Conservation (phyloP, 1,140 invertebrate genomes). For the Riptortus pedestris region DNA sequence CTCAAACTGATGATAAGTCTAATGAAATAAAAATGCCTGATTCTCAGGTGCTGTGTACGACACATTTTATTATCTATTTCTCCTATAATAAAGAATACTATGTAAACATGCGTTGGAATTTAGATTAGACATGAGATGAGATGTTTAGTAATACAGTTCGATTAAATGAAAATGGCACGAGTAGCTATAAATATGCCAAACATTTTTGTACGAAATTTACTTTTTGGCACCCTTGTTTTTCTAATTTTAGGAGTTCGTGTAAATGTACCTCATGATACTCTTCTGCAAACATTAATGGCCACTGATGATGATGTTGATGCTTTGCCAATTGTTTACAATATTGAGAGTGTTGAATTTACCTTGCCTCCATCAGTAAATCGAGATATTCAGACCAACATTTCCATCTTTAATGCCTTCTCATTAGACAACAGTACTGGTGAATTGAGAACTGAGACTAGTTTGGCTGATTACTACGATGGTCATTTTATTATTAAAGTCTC, state of each 20-base stretch:
- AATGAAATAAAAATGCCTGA: too few species aligned
- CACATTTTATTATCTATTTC: too few species aligned
- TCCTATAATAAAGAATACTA: too few species aligned
- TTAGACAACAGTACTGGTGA: conserved; percentile 56
- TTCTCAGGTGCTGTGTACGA: too few species aligned
- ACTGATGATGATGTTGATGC: conserved; percentile 56
- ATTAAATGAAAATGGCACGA: too few species aligned
- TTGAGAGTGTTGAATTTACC: conserved; percentile 52
- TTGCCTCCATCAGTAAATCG: conserved; percentile 36
- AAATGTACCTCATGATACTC: conserved; percentile 62
- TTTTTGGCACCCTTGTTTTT: too few species aligned
- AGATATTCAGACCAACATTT: conserved; percentile 36
- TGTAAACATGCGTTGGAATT: too few species aligned
- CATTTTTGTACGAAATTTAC: too few species aligned
- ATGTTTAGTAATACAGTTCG: too few species aligned
- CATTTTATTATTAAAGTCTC: conserved; percentile 50
- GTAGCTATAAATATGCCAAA: too few species aligned
- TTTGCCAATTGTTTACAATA: conserved; percentile 49
- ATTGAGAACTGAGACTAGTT: conserved; percentile 53
- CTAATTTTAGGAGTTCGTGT: conserved; percentile 47
- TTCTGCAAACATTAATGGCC: conserved; percentile 54
- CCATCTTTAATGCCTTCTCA: conserved; percentile 36
- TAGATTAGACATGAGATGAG: too few species aligned
- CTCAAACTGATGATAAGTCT: too few species aligned
- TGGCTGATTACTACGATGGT: conserved; percentile 60